Percentiles rank a stretch among this genome's conserved stretches.
These are phyloP conservation scores for Aramus guarauna DNA, from an alignment of 2,113 vertebrate species.

Conservation along the genomic window DNA sequence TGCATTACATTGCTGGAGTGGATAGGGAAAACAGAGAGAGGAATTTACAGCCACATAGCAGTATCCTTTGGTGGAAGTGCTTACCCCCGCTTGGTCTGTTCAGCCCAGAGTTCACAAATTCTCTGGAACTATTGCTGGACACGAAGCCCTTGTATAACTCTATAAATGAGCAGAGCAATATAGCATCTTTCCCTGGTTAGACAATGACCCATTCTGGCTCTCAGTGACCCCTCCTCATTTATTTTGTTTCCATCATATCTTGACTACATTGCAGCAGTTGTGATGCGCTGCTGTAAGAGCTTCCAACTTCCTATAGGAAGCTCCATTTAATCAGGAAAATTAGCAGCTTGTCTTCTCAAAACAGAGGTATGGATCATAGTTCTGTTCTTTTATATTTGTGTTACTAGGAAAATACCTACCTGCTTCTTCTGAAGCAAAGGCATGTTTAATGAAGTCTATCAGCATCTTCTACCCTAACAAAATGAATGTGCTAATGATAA, in stretches of 20 bases:
- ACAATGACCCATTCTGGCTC: neutral
- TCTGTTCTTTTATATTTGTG: neutral
- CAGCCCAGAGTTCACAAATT: neutral
- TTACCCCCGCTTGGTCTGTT: neutral
- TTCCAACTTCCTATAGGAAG: neutral
- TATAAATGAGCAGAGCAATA: neutral
- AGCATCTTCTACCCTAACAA: neutral
- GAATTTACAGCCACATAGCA: neutral
- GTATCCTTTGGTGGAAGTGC: neutral
- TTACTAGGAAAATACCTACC: neutral
- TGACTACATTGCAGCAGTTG: neutral
- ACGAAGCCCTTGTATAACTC: accelerated
- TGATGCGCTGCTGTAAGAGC: neutral
- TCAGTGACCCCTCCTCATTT: neutral
- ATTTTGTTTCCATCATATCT: neutral
- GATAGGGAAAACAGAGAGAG: neutral
- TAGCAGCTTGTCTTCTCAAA: neutral
- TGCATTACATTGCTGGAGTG: neutral
- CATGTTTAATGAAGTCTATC: neutral
- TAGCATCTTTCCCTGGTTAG: neutral
- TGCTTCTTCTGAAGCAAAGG: neutral
- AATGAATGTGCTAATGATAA: neutral
- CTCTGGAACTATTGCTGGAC: neutral
- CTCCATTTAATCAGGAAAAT: neutral
- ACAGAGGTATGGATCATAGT: accelerated